Conservation (phyloP, 2,888 invertebrate species). For the Halictus ligatus region DNA sequence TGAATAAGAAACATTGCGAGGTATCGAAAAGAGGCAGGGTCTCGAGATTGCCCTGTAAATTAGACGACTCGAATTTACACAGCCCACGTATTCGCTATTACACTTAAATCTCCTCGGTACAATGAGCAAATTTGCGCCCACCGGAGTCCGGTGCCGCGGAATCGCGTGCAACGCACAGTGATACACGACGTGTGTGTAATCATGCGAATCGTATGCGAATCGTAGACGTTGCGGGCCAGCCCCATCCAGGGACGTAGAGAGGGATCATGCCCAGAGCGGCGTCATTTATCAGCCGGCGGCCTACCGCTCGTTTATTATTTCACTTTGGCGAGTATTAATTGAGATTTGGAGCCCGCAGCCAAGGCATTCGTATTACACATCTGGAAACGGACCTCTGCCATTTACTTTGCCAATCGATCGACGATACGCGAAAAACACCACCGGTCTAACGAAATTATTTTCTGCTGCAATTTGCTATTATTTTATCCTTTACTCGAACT, state of each 20-base stretch:
- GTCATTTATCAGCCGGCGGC: slow-evolving; percentile 69
- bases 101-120: slow-evolving; percentile 25
- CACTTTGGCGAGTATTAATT: slow-evolving; percentile 71
- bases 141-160: slow-evolving; percentile 15
- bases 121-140: slow-evolving; percentile 27
- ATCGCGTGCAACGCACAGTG: slow-evolving; percentile 37
- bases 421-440: not conserved
- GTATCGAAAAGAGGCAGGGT: not conserved
- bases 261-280: slow-evolving; percentile 61
- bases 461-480: not conserved
- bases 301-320: slow-evolving; percentile 67
- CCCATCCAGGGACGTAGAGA: slow-evolving; percentile 28
- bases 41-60: not conserved
- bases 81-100: not conserved
- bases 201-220: slow-evolving; percentile 38
- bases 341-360: slow-evolving; percentile 68
- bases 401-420: slow-evolving; percentile 25
- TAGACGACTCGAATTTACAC: slow-evolving; percentile 8
- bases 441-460: not conserved
- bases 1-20: not conserved
- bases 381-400: slow-evolving; percentile 49
- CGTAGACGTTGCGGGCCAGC: slow-evolving; percentile 38
- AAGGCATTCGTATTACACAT: slow-evolving; percentile 40
- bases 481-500: no score
- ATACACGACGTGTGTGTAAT: slow-evolving; percentile 47